phyloP scores from a whole-genome alignment of 2,113 vertebrate genomes.

The Antidorcas marsupialis region DNA sequence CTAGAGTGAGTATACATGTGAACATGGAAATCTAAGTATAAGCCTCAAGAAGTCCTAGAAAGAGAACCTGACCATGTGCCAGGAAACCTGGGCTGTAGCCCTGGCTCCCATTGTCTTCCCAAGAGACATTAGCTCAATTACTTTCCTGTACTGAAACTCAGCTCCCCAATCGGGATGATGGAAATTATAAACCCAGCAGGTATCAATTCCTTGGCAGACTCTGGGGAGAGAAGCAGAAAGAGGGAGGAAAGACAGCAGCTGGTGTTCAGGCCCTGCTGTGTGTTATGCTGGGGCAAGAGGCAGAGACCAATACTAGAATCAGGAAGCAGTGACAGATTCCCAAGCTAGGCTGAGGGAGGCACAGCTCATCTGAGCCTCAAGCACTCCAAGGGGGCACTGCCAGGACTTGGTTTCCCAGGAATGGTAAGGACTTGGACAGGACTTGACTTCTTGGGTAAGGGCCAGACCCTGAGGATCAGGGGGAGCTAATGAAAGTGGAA shows the following conservation, averaged over 20 bases:
- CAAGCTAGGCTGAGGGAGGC: slow-evolving; percentile 21
- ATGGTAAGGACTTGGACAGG: neutral
- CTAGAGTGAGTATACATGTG: neutral
- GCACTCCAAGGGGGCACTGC: slow-evolving; percentile 41
- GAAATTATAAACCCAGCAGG: neutral
- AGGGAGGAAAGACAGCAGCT: neutral
- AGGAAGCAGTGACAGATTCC: neutral
- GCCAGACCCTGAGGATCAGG: slow-evolving; percentile 43
- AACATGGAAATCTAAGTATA: neutral
- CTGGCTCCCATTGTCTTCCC: neutral
- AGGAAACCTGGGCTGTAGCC: neutral
- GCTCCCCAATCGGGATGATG: neutral
- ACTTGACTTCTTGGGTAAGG: neutral
- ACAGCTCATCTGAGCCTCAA: slow-evolving; percentile 41
- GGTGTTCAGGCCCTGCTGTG: neutral
- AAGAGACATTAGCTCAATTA: neutral
- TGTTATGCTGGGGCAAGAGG: slow-evolving; percentile 27
- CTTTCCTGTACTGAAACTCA: neutral
- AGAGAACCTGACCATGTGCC: neutral
- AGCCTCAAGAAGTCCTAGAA: neutral
- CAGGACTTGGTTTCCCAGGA: slow-evolving; percentile 37
- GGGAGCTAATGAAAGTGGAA: slow-evolving; percentile 55
- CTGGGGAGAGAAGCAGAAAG: neutral
- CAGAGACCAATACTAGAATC: neutral
- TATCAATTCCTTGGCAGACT: neutral